These are phyloP conservation scores for Zaprionus ornatus DNA, from an alignment of 1,140 invertebrate genomes.

Conservation along the genomic window DNA sequence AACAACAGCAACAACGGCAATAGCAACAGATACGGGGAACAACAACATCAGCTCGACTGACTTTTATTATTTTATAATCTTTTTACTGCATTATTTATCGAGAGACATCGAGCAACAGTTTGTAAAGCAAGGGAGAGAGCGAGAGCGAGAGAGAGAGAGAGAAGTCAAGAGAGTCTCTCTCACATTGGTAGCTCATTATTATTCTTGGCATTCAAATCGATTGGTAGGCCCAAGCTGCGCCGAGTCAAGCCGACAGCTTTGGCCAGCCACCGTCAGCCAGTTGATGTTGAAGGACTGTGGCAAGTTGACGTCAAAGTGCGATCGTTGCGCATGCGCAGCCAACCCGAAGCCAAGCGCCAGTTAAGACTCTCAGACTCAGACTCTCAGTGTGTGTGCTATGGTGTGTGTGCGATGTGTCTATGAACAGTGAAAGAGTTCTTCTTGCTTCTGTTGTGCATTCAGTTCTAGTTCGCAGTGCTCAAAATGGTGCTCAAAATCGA, in stretches of 20 bases:
- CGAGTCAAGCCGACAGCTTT: slow-evolving; percentile 55
- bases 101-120: slow-evolving; percentile 6
- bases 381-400: neutral
- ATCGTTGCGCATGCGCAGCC: slow-evolving; percentile 58
- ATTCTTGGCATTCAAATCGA: slow-evolving; percentile 67
- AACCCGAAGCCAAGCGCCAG: slow-evolving; percentile 22
- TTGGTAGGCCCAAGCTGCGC: slow-evolving; percentile 50
- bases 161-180: neutral
- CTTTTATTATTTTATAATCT: slow-evolving; percentile 78
- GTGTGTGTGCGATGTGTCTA: neutral
- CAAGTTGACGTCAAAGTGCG: slow-evolving; percentile 57
- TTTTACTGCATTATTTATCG: slow-evolving; percentile 55
- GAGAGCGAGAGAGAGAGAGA: neutral
- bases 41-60: slow-evolving; percentile 35
- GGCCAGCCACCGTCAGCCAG: slow-evolving; percentile 46
- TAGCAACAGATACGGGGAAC: neutral
- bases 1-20: slow-evolving; percentile 57
- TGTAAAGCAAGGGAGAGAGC: slow-evolving; percentile 3
- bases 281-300: slow-evolving; percentile 79
- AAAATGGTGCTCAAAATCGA: slow-evolving; percentile 72
- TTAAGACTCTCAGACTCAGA: no score
- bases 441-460: neutral
- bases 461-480: neutral
- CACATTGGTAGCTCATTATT: slow-evolving; percentile 60
- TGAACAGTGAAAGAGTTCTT: neutral